Base-by-base conservation (phyloP, 2,797 vertebrate genomes). In the Acanthis flammea region DNA sequence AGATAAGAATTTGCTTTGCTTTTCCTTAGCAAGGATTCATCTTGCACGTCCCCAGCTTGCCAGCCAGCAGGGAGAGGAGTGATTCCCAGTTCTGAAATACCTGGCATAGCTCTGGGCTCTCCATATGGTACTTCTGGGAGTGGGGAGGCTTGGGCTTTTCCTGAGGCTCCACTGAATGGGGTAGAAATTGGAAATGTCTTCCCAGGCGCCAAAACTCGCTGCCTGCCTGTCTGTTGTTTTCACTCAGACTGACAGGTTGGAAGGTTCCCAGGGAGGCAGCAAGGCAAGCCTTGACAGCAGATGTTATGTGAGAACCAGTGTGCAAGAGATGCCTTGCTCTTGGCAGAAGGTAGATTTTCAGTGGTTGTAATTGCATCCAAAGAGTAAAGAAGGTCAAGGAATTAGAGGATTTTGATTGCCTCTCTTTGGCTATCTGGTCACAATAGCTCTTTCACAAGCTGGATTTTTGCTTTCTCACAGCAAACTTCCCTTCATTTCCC, bases 261-360 rank as follows among this genome's bases (percentile, higher is more conserved):
- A 96, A 90, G 65, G 80, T 53, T 96, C 83, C 91, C 95, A 96
- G 91, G 87, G 94, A 96, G 88, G 93, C 66, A 3, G 90, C 85
- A 39, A 50, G 31, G 35, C 60, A 75, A 86, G 85, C 33, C 95
- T 73, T 90, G 93, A 91, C 92, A 91, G 95, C 96, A 97, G 95
- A 96, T 97, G 96, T 86, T 95, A 78, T 62, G 71, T 95, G 90
- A 93, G 93, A 95, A 76, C 82, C 57, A 57, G 72, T 0, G 17
- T 8, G 4, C 55, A 44, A 63, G 93, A 86, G 77, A 66, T 71
- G 67, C 71, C 89, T 88, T 87, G 83, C 92, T 94, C 77, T 75
- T 94, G 73, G 90, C 95, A 95, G 80, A 74, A 92, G 72, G 45
- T 86, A 48, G 62, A 33, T 87, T 94, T 95, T 95, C 75, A 73